Evolutionary conservation across 2,888 invertebrate genomes (phyloP).

Genomic region (Melanophora roralis): DNA sequence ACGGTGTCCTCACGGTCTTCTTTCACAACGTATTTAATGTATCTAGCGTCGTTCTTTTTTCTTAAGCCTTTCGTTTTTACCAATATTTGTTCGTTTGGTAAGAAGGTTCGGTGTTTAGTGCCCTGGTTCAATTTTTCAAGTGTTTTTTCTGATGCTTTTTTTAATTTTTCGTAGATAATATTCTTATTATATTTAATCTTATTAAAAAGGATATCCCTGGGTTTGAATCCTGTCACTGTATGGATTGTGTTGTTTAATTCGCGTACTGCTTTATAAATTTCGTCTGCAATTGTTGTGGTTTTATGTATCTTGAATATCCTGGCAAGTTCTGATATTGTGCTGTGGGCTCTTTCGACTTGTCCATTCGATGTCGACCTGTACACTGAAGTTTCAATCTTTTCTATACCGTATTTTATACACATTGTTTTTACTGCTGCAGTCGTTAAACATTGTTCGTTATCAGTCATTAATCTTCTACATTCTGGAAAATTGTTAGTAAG

Average conservation of each 20-base stretch:
- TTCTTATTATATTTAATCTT: slow-evolving; percentile 4
- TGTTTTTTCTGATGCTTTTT: slow-evolving; percentile 16
- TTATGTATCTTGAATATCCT: slow-evolving; percentile 13
- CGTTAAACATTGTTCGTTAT: slow-evolving; percentile 13
- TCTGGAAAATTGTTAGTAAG: slow-evolving; percentile 27
- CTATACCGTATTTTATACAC: neutral
- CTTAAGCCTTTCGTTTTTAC: too few relatives aligned
- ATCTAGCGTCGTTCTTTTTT: too few relatives aligned
- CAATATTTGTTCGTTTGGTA: slow-evolving; percentile 5
- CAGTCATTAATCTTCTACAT: slow-evolving; percentile 24
- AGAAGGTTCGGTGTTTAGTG: neutral
- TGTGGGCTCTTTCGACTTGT: neutral
- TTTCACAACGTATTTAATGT: too few relatives aligned
- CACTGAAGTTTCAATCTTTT: neutral
- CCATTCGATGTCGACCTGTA: neutral
- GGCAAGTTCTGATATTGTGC: neutral
- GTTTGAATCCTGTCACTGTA: slow-evolving; percentile 21
- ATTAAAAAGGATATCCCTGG: slow-evolving; percentile 13
- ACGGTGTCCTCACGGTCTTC: too few relatives aligned
- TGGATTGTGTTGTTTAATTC: slow-evolving; percentile 38
- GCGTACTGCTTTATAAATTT: neutral
- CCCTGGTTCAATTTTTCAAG: slow-evolving; percentile 14
- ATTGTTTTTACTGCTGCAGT: neutral
- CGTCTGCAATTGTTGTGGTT: neutral
- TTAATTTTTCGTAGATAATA: slow-evolving; percentile 4